Base-by-base conservation (phyloP, 2,113 vertebrate genomes). In the Hippoglossus stenolepis region DNA sequence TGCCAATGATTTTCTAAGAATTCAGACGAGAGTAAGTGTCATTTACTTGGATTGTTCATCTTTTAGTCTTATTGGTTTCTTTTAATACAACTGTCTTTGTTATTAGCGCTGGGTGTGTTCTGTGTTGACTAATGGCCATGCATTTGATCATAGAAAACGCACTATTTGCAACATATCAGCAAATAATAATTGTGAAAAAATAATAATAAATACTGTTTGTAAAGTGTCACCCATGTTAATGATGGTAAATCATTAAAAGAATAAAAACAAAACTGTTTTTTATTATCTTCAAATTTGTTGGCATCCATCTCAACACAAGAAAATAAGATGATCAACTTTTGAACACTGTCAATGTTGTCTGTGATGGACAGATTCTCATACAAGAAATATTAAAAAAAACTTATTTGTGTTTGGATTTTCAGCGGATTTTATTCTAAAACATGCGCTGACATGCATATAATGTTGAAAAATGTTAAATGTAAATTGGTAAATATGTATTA, bases 111-210 rank as follows among this genome's bases (percentile, higher is more conserved):
- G 68, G 69, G 28, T 77, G 70, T 75, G 21, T 59, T 45, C 26
- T 38, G 11, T 77, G 65, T 80, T 70, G 57, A 75, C 79, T 73
- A 49, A 70, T 74, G 79, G 53, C 53, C 68, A 71, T 65, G 75
- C 75, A 70, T 80, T 84, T 75, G 56, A 82, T 82, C 61, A 45
- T 87, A 75, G 75, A 85, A 83, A 79, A 68, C 75, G 64, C 78
- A 78, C 70, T 47, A 35, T 87, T 79, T 77, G 66, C 78, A 65
- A 65, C 77, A 70, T 83, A 72, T 84, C 51, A 3, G 75, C 65
- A 77, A 65, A 80, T 75, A 53, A 5, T 26, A 51, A 51, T 43
- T 43, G 11, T 43, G 2, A 43, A 43, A 40, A 43, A 13, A 12
- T 12, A 43, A 40, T 40, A 40, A 43, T 43, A 12, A 43, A 13